Conservation (phyloP, 2,888 invertebrate genomes). For the Rhingia rostrata region DNA sequence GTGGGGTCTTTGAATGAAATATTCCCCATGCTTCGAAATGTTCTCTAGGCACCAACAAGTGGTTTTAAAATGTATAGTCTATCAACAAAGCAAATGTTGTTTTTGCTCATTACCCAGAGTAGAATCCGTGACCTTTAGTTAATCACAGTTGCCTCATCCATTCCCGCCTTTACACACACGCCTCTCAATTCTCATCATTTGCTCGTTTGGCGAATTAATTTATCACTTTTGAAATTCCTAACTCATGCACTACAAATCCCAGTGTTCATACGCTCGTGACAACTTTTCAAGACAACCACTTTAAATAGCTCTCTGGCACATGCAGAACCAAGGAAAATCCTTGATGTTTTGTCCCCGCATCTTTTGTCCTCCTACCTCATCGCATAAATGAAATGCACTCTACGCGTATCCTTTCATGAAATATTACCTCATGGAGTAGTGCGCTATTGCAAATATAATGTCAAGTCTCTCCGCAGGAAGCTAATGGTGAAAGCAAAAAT, state of each 20-base stretch:
- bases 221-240: constrained; percentile 10
- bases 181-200: too few relatives aligned
- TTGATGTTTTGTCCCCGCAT: neutral
- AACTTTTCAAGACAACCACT: constrained; percentile 39
- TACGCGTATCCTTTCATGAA: neutral
- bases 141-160: too few relatives aligned
- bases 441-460: constrained; percentile 10
- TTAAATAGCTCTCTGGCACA: constrained; percentile 14
- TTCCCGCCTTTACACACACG: too few relatives aligned
- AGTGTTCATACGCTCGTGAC: constrained; percentile 49
- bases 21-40: too few relatives aligned
- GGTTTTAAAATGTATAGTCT: too few relatives aligned
- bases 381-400: constrained; percentile 27
- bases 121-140: too few relatives aligned
- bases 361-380: neutral
- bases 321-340: constrained; percentile 13
- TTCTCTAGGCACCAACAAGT: too few relatives aligned
- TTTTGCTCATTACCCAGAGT: too few relatives aligned
- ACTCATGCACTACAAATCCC: constrained; percentile 30
- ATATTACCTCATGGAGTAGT: constrained; percentile 4
- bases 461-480: neutral
- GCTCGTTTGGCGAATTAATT: too few relatives aligned
- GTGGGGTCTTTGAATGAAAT: too few relatives aligned
- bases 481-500: neutral
- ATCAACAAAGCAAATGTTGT: too few relatives aligned